Conservation (phyloP, 2,888 invertebrate genomes). For the Hyalella azteca region DNA sequence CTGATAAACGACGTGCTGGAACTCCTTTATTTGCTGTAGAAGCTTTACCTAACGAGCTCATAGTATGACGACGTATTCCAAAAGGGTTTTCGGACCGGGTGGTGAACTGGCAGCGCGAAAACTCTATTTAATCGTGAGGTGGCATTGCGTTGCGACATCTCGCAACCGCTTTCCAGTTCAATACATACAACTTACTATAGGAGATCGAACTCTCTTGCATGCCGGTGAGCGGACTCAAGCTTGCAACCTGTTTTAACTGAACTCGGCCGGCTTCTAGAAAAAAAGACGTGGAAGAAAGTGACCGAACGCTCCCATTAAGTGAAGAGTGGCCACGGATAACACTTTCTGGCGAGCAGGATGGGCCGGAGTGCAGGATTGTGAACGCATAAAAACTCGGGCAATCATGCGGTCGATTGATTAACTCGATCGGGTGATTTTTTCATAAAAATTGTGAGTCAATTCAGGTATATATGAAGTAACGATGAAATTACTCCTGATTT, state of each 20-base stretch:
- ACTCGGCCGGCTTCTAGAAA: conserved; percentile 8
- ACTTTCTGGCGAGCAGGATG: conserved; percentile 25
- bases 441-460: too few relatives aligned
- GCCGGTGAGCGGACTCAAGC: not conserved
- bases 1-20: too few relatives aligned
- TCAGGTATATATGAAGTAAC: too few relatives aligned
- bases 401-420: too few relatives aligned
- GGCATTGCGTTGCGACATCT: not conserved
- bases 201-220: conserved; percentile 33
- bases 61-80: not conserved
- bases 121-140: not conserved
- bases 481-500: too few relatives aligned
- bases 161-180: not conserved
- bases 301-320: conserved; percentile 20
- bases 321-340: conserved; percentile 33
- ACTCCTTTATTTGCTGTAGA: too few relatives aligned
- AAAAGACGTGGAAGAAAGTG: not conserved
- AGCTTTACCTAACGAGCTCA: not conserved
- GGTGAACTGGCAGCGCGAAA: not conserved
- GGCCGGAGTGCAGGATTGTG: not conserved
- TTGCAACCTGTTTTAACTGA: conserved; percentile 29
- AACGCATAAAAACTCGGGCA: too few relatives aligned
- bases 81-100: not conserved
- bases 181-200: conserved; percentile 16
- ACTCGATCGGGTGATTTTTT: too few relatives aligned